phyloP scores from a whole-genome alignment of 2,888 invertebrate genomes.

The Microctonus hyperodae region DNA sequence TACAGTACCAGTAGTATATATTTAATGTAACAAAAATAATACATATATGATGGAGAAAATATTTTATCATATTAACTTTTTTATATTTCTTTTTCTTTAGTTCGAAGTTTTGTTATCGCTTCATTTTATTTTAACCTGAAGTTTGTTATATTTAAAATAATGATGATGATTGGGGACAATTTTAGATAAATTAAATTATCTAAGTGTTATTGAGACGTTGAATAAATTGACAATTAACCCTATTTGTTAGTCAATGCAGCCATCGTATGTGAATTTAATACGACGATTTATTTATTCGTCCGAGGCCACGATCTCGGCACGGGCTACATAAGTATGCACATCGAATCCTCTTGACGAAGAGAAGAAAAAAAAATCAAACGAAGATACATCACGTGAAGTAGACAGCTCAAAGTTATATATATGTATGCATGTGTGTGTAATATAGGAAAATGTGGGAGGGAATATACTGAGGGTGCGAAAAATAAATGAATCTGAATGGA shows the following conservation, averaged over 20 bases:
- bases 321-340: conserved; percentile 14
- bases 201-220: not conserved
- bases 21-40: too few species aligned
- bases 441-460: not conserved
- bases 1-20: too few species aligned
- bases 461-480: not conserved
- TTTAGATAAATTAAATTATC: not conserved
- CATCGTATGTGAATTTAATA: not conserved
- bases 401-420: not conserved
- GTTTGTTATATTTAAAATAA: not conserved
- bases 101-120: too few species aligned
- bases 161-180: not conserved
- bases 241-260: not conserved
- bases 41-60: too few species aligned
- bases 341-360: not conserved
- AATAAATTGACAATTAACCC: not conserved
- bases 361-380: not conserved
- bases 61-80: too few species aligned
- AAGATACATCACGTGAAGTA: not conserved
- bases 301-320: not conserved
- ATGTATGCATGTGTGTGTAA: not conserved
- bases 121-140: too few species aligned
- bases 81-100: too few species aligned
- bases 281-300: not conserved
- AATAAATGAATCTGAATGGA: conserved; percentile 15